Conservation (phyloP, 2,113 vertebrate genomes). For the Rhodinocichla rosea region DNA sequence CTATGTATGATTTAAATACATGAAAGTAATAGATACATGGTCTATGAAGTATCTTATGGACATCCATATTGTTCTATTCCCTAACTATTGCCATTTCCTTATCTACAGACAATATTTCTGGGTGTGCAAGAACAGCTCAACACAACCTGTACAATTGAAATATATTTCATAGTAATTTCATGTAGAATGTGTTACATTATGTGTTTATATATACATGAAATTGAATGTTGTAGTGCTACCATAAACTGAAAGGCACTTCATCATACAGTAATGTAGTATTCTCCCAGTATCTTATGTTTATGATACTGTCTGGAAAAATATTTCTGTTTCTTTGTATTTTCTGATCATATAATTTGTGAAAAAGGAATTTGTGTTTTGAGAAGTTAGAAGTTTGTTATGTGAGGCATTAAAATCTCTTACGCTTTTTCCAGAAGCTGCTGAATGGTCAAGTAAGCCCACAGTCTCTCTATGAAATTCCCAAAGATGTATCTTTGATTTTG, state of each 20-base stretch:
- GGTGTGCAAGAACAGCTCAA: background rate
- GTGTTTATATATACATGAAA: background rate
- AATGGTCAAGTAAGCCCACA: constrained; percentile 93
- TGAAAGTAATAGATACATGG: background rate
- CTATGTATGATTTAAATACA: background rate
- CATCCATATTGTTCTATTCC: background rate
- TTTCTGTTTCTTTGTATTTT: background rate
- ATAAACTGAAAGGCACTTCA: background rate
- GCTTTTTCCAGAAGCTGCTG: constrained; percentile 85
- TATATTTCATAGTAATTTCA: background rate
- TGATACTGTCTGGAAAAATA: background rate
- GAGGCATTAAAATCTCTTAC: constrained; percentile 67
- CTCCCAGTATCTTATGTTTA: background rate
- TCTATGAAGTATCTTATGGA: background rate
- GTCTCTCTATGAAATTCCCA: constrained; percentile 80
- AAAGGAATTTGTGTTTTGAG: background rate
- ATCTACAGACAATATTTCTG: background rate
- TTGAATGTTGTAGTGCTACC: background rate
- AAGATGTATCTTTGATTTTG: constrained; percentile 66
- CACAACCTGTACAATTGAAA: background rate
- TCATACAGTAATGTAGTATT: background rate
- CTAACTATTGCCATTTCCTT: background rate
- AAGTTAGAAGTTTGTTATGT: background rate
- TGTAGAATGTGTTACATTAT: background rate
- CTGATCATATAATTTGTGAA: background rate